These are phyloP conservation scores for Bujurquina vittata DNA, from an alignment of 2,113 vertebrate species.

Conservation along the genomic window DNA sequence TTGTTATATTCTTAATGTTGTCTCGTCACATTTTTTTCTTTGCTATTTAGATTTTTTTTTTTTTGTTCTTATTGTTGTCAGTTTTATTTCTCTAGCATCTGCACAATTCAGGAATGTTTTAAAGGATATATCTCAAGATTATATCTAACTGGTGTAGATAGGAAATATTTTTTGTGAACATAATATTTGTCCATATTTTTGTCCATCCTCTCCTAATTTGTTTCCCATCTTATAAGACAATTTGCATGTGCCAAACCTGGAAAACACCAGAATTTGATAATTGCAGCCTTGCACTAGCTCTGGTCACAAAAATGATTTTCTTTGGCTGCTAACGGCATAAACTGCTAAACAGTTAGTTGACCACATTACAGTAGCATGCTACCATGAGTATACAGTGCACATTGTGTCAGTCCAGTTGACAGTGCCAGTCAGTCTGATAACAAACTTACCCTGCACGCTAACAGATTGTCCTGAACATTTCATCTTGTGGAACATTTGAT, in stretches of 20 bases:
- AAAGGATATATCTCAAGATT: constrained; percentile 23
- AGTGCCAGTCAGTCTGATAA: constrained; percentile 40
- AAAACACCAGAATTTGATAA: constrained; percentile 51
- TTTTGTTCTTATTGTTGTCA: neutral
- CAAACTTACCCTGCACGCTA: neutral
- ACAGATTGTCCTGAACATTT: constrained; percentile 4
- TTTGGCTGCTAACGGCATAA: constrained; percentile 1
- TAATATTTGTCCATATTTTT: constrained; percentile 35
- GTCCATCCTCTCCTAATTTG: neutral
- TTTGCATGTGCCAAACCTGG: constrained; percentile 74
- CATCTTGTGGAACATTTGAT: constrained; percentile 13
- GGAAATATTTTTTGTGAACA: constrained; percentile 5
- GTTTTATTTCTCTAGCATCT: constrained; percentile 25
- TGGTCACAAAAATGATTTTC: constrained; percentile 31
- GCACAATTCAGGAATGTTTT: constrained; percentile 45
- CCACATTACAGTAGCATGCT: constrained; percentile 44
- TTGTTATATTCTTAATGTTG: constrained; percentile 44
- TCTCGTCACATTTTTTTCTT: constrained; percentile 8
- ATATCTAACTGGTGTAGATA: constrained; percentile 27
- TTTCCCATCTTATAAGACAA: constrained; percentile 32
- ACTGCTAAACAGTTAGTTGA: constrained; percentile 15
- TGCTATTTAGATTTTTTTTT: neutral
- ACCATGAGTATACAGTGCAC: constrained; percentile 33
- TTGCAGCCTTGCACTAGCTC: constrained; percentile 68
- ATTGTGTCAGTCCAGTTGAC: constrained; percentile 33